Percentiles rank a stretch among this genome's conserved stretches.
Evolutionary conservation across 2,113 vertebrate species (phyloP).

Genomic region (Casuarius casuarius): DNA sequence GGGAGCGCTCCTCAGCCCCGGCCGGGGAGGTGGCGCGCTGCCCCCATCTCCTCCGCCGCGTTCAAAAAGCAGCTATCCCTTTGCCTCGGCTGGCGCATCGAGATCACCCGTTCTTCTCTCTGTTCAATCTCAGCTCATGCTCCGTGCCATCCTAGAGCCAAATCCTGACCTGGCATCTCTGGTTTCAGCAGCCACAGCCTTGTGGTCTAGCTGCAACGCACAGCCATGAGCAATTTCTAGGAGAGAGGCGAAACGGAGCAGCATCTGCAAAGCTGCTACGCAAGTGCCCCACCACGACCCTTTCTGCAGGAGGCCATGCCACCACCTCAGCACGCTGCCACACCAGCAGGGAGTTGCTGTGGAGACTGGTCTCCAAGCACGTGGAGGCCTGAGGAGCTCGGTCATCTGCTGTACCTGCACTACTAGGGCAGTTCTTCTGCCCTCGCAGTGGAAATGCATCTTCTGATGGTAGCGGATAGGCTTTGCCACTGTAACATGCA

Average conservation of each 20-base stretch:
- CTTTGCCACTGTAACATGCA: background rate
- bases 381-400: background rate
- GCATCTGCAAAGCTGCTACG: background rate
- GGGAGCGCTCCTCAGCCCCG: accelerated
- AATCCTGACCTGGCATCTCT: background rate
- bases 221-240: background rate
- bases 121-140: background rate
- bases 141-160: background rate
- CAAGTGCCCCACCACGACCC: background rate
- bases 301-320: background rate
- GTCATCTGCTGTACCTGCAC: background rate
- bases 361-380: background rate
- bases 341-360: background rate
- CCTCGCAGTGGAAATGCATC: background rate
- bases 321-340: background rate
- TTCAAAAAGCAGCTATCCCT: background rate
- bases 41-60: background rate
- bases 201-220: background rate
- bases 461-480: background rate
- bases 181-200: background rate
- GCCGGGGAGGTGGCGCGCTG: background rate
- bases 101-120: background rate
- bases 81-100: background rate
- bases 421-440: background rate
- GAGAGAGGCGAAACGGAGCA: background rate